A percentile compares a stretch with the other conserved stretches of the same genome.
Conservation (phyloP, 2,113 vertebrate genomes). For the Acrocephalus arundinaceus region DNA sequence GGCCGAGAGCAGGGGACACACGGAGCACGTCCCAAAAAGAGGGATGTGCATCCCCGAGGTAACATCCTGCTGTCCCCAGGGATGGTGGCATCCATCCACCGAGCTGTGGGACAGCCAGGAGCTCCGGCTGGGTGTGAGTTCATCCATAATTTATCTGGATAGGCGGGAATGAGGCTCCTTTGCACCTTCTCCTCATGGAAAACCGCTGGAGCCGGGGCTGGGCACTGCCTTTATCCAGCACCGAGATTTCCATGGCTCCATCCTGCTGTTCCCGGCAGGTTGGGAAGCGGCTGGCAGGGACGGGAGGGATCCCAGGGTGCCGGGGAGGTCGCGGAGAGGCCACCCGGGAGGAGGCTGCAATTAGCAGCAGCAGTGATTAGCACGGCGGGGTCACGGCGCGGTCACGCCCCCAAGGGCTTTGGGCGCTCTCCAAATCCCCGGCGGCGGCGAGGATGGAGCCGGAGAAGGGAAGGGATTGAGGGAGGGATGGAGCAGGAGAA, state of each 20-base stretch:
- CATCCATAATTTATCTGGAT: neutral
- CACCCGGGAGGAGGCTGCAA: neutral
- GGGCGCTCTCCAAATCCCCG: neutral
- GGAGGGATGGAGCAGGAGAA: neutral
- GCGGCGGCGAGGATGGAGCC: accelerated
- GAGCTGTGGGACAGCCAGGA: neutral
- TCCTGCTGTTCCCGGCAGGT: neutral
- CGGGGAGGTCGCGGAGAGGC: accelerated
- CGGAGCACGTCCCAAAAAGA: neutral
- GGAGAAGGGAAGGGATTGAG: too few relatives aligned
- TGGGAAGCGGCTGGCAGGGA: neutral
- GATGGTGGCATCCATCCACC: neutral
- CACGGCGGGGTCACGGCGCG: accelerated
- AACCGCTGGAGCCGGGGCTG: neutral
- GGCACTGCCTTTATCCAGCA: accelerated
- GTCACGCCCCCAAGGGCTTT: neutral
- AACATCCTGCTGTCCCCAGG: neutral
- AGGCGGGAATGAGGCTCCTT: neutral
- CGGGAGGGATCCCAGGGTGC: neutral
- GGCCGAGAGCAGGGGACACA: accelerated
- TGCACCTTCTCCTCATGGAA: accelerated
- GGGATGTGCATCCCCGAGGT: accelerated
- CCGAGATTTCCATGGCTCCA: accelerated
- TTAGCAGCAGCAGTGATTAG: neutral
- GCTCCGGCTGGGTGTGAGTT: accelerated